Conservation (phyloP, 1,140 invertebrate species). For the Conus ventricosus region DNA sequence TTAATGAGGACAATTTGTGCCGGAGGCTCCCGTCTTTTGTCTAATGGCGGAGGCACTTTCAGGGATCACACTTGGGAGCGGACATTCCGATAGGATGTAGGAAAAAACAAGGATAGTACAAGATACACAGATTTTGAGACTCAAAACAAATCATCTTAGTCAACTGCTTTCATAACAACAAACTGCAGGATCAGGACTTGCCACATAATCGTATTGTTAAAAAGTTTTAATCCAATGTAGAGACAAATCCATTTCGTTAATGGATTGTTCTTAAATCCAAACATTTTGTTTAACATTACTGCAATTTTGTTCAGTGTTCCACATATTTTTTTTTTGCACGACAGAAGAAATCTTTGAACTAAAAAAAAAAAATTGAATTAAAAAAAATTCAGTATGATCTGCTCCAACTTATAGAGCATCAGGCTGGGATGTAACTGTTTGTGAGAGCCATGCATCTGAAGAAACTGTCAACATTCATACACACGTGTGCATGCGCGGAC, state of each 20-base stretch:
- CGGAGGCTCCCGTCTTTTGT: not conserved
- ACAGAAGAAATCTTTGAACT: no score
- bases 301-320: no score
- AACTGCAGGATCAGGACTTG: not conserved
- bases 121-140: not conserved
- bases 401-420: no score
- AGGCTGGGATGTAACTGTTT: no score
- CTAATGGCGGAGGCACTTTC: constrained; percentile 3
- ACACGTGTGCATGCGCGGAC: not conserved
- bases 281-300: no score
- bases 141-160: not conserved
- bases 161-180: not conserved
- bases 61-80: not conserved
- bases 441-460: no score
- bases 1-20: constrained; percentile 22
- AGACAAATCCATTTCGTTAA: not conserved
- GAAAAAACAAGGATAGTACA: not conserved
- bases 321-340: no score
- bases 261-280: not conserved
- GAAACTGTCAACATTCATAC: no score
- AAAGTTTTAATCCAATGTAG: not conserved
- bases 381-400: no score
- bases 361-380: no score
- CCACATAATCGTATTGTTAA: not conserved
- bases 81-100: not conserved